phyloP scores from a whole-genome alignment of 2,888 invertebrate genomes.

The Phymatocera aterrima region DNA sequence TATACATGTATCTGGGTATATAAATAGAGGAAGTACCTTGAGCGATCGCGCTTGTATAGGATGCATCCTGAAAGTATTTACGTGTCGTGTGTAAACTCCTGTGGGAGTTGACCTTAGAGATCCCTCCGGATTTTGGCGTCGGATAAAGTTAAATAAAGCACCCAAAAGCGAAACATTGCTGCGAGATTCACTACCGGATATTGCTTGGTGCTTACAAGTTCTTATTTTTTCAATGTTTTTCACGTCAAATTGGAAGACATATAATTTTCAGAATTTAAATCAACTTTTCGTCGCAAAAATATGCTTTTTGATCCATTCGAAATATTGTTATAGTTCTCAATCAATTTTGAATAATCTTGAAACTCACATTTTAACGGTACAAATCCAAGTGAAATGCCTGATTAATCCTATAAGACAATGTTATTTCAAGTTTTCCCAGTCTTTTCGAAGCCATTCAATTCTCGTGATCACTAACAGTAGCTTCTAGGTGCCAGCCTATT shows the following conservation, averaged over 20 bases:
- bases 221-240: background rate
- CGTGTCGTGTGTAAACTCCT: conserved; percentile 42
- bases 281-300: background rate
- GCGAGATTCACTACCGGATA: background rate
- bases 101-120: conserved; percentile 43
- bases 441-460: conserved; percentile 24
- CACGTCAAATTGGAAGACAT: background rate
- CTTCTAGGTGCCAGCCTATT: conserved; percentile 24
- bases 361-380: no score
- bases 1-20: background rate
- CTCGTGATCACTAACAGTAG: conserved; percentile 40
- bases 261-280: background rate
- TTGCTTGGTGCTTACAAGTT: background rate
- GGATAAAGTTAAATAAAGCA: conserved; percentile 44
- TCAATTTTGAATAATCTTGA: conserved; percentile 33
- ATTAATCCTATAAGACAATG: conserved; percentile 7
- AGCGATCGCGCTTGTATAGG: conserved; percentile 32
- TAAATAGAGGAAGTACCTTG: conserved; percentile 6
- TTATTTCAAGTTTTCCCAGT: background rate
- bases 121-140: conserved; percentile 21
- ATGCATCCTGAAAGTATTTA: conserved; percentile 43
- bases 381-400: background rate
- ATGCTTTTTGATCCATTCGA: background rate
- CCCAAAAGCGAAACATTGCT: conserved; percentile 13
- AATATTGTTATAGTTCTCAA: conserved; percentile 25